These are phyloP conservation scores for Aeoliscus strigatus DNA, from an alignment of 2,797 vertebrate species.

Conservation along the genomic window DNA sequence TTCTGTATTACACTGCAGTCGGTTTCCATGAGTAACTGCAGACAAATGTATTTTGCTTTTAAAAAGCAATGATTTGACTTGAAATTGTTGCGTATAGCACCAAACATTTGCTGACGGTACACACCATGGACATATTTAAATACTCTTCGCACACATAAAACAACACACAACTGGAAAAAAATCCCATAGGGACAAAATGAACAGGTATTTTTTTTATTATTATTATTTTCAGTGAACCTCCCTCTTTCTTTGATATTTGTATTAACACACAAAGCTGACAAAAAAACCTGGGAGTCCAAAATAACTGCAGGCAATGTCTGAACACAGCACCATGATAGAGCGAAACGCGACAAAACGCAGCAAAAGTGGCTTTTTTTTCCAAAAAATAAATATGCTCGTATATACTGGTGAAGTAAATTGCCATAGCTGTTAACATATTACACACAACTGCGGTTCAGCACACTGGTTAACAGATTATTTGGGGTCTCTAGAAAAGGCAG, in stretches of 20 bases:
- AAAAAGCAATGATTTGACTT: slow-evolving; percentile 34
- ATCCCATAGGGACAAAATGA: slow-evolving; percentile 86
- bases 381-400: slow-evolving; percentile 76
- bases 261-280: slow-evolving; percentile 61
- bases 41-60: slow-evolving; percentile 36
- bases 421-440: slow-evolving; percentile 61
- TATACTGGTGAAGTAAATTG: slow-evolving; percentile 63
- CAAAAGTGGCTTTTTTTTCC: slow-evolving; percentile 73
- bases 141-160: slow-evolving; percentile 65
- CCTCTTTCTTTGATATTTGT: slow-evolving; percentile 48
- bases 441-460: slow-evolving; percentile 62
- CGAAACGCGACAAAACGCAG: slow-evolving; percentile 59
- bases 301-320: slow-evolving; percentile 65
- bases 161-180: slow-evolving; percentile 55
- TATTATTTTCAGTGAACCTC: slow-evolving; percentile 48
- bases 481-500: slow-evolving; percentile 66
- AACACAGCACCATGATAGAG: slow-evolving; percentile 76
- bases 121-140: slow-evolving; percentile 66
- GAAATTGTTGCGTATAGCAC: slow-evolving; percentile 68
- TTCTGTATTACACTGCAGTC: slow-evolving; percentile 68
- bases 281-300: slow-evolving; percentile 47
- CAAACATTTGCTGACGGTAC: slow-evolving; percentile 59
- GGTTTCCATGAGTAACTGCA: slow-evolving; percentile 37
- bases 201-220: too few relatives aligned
- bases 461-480: slow-evolving; percentile 65